A percentile compares a stretch with the other conserved stretches of the same genome.
Evolutionary conservation across 2,797 vertebrate genomes (phyloP).

Genomic region (Todus mexicanus): DNA sequence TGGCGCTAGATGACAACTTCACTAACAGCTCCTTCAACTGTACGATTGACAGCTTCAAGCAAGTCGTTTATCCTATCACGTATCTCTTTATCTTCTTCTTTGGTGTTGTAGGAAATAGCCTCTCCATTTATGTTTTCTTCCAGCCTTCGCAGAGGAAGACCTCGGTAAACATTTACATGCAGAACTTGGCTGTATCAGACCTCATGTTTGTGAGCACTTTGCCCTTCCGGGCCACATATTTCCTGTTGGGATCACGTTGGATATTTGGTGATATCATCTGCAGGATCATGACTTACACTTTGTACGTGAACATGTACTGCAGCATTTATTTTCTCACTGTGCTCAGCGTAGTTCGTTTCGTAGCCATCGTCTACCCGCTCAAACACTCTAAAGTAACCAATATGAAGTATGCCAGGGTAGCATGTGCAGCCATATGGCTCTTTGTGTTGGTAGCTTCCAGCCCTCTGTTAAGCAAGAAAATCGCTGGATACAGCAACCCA

Average conservation of each 20-base stretch:
- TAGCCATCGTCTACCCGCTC: conserved; percentile 72
- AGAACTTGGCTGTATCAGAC: conserved; percentile 79
- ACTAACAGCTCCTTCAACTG: conserved; percentile 33
- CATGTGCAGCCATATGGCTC: conserved; percentile 69
- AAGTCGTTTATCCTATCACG: conserved; percentile 64
- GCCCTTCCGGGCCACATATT: conserved; percentile 76
- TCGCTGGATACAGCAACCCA: background rate
- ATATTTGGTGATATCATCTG: conserved; percentile 71
- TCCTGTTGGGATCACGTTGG: conserved; percentile 70
- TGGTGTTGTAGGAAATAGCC: conserved; percentile 69
- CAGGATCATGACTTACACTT: conserved; percentile 74
- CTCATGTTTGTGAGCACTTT: conserved; percentile 76
- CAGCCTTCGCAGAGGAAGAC: conserved; percentile 56
- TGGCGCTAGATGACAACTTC: background rate
- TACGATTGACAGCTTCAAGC: conserved; percentile 69
- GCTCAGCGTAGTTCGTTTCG: conserved; percentile 75
- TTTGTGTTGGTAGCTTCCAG: conserved; percentile 47
- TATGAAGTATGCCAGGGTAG: conserved; percentile 39
- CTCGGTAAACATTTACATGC: conserved; percentile 75
- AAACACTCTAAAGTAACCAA: conserved; percentile 37
- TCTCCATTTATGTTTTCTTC: conserved; percentile 76
- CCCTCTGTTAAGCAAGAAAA: background rate
- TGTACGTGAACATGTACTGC: conserved; percentile 82
- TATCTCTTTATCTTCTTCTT: conserved; percentile 77
- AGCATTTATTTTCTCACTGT: conserved; percentile 79